Percentiles rank a stretch among this genome's conserved stretches.
Conservation (phyloP, 2,888 invertebrate genomes). For the Julus scandinavius region DNA sequence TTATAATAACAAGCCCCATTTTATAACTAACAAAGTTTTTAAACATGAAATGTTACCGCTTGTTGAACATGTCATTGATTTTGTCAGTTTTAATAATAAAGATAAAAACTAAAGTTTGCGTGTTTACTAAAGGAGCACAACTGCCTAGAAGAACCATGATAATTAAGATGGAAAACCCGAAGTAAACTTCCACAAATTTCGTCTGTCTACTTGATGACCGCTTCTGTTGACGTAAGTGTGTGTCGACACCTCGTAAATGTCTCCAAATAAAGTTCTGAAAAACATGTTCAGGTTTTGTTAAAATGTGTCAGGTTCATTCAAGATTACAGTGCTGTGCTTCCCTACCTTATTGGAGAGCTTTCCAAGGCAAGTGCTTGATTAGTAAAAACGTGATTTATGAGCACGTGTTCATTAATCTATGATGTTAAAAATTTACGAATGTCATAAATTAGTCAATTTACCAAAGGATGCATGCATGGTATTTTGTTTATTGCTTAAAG, state of each 20-base stretch:
- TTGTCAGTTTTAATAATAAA: background rate
- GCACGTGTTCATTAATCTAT: conserved; percentile 16
- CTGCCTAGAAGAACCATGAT: too few relatives aligned
- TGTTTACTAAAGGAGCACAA: background rate
- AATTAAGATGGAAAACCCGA: background rate
- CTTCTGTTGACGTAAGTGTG: conserved; percentile 13
- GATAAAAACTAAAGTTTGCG: background rate
- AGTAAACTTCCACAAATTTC: conserved; percentile 45
- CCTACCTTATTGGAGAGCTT: background rate
- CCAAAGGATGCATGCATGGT: too few relatives aligned
- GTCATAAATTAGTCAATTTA: background rate
- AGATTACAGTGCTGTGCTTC: background rate
- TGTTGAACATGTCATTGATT: background rate
- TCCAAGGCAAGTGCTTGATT: conserved; percentile 36
- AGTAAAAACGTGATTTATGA: conserved; percentile 46
- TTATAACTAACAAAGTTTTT: background rate
- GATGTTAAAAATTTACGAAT: background rate
- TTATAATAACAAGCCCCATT: background rate
- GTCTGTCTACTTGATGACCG: background rate
- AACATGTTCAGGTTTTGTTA: background rate
- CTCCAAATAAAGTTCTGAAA: conserved; percentile 48
- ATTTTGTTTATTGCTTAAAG: too few relatives aligned
- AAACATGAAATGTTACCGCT: background rate
- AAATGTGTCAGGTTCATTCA: background rate
- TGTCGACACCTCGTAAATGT: background rate